phyloP scores from a whole-genome alignment of 1,140 invertebrate species.

The Euborellia annulipes region DNA sequence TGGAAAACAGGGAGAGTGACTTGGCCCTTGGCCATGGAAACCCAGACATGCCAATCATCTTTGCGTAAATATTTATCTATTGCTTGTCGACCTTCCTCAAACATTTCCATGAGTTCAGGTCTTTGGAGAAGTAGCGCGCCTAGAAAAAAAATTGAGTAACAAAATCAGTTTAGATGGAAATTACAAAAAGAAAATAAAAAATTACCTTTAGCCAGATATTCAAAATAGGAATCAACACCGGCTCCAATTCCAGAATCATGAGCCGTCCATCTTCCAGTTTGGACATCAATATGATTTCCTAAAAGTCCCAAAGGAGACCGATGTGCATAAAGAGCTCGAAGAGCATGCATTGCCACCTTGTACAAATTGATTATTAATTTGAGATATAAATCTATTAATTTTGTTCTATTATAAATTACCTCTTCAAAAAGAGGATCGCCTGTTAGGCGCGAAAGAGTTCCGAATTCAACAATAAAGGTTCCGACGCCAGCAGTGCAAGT shows the following conservation, averaged over 20 bases:
- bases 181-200: too few species aligned
- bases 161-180: too few species aligned
- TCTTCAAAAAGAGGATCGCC: slow-evolving; percentile 91
- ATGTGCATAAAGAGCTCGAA: slow-evolving; percentile 74
- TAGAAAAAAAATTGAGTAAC: slow-evolving; percentile 49
- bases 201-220: slow-evolving; percentile 98
- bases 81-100: slow-evolving; percentile 59
- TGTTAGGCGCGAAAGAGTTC: slow-evolving; percentile 81
- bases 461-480: slow-evolving; percentile 96
- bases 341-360: slow-evolving; percentile 76
- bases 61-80: slow-evolving; percentile 79
- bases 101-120: slow-evolving; percentile 83
- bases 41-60: slow-evolving; percentile 95
- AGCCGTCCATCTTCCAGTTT: slow-evolving; percentile 91
- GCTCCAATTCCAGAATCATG: slow-evolving; percentile 86
- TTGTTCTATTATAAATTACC: too few species aligned
- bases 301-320: slow-evolving; percentile 78
- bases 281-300: slow-evolving; percentile 94
- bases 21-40: slow-evolving; percentile 86
- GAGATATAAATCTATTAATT: slow-evolving; percentile 2
- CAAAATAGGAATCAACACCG: slow-evolving; percentile 97
- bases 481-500: slow-evolving; percentile 97
- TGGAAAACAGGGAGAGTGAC: slow-evolving; percentile 95
- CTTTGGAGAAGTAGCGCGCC: slow-evolving; percentile 48
- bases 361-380: too few species aligned